Conservation (phyloP, 2,797 vertebrate genomes). For the Periparus ater region DNA sequence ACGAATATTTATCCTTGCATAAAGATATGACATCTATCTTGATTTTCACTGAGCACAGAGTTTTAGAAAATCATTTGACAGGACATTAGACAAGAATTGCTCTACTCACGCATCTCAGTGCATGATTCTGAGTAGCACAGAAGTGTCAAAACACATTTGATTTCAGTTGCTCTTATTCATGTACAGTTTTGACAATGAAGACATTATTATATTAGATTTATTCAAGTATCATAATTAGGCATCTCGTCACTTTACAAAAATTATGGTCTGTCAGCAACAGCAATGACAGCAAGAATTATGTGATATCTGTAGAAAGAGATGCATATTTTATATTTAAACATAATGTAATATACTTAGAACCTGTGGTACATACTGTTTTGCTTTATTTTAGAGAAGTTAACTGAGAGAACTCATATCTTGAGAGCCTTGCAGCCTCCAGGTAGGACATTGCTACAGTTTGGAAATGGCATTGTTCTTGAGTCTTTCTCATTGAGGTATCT, state of each 20-base stretch:
- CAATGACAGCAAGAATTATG: neutral
- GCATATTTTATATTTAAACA: neutral
- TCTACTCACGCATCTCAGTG: neutral
- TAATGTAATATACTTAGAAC: neutral
- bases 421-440: neutral
- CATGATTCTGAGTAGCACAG: neutral
- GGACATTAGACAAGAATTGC: neutral
- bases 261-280: neutral
- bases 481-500: neutral
- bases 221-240: neutral
- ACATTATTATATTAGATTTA: neutral
- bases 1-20: neutral
- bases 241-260: neutral
- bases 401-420: neutral
- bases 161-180: neutral
- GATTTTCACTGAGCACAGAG: neutral
- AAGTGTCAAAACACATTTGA: neutral
- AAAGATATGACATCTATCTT: neutral
- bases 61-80: constrained; percentile 13
- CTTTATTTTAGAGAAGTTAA: neutral
- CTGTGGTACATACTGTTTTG: neutral
- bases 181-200: neutral
- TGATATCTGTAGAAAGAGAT: neutral
- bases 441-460: neutral
- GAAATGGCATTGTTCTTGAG: neutral